These are phyloP conservation scores for Propithecus deckenii DNA, from an alignment of 2,797 vertebrate genomes.

Conservation along the genomic window DNA sequence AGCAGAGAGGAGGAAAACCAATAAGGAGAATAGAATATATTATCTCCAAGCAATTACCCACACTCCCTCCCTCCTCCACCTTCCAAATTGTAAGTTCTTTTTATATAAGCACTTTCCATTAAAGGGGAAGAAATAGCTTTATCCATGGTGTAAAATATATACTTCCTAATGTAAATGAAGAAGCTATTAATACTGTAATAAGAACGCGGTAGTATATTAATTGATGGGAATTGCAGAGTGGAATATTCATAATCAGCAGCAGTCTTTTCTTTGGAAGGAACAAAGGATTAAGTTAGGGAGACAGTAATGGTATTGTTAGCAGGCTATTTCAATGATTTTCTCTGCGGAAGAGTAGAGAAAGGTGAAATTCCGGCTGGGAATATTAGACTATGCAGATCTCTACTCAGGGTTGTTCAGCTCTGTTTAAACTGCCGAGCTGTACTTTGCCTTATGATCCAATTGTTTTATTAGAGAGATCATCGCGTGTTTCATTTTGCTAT, in stretches of 20 bases:
- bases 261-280: constrained; percentile 67
- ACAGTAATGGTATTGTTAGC: constrained; percentile 61
- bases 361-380: constrained; percentile 70
- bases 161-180: constrained; percentile 72
- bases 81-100: constrained; percentile 60
- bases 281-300: constrained; percentile 64
- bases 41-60: neutral
- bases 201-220: constrained; percentile 57
- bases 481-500: constrained; percentile 56
- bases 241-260: constrained; percentile 62
- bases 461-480: constrained; percentile 73
- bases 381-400: constrained; percentile 71
- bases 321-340: constrained; percentile 70
- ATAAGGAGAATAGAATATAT: neutral
- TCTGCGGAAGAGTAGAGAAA: constrained; percentile 68
- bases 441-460: constrained; percentile 74
- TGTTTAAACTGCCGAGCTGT: constrained; percentile 68
- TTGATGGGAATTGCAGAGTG: constrained; percentile 55
- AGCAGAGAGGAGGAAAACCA: neutral
- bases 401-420: constrained; percentile 47
- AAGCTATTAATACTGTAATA: constrained; percentile 48
- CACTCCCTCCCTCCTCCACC: neutral
- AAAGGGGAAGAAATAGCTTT: constrained; percentile 42
- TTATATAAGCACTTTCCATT: constrained; percentile 5
- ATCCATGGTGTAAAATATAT: constrained; percentile 40